Evolutionary conservation across 2,888 invertebrate genomes (phyloP).

Genomic region (Drosophila prolongata): DNA sequence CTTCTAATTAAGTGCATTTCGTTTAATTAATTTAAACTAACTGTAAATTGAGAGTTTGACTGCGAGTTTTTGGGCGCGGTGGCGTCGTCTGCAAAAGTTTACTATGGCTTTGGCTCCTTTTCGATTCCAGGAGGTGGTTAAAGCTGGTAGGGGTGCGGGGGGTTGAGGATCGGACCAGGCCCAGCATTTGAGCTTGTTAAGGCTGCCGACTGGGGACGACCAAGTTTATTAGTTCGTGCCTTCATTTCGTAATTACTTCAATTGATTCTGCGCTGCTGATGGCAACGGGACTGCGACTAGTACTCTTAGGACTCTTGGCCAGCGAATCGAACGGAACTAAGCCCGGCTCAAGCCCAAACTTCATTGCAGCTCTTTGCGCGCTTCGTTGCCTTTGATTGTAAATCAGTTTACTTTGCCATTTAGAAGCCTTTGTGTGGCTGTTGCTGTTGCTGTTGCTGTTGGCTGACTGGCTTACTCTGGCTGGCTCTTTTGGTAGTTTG

Average conservation of each 20-base stretch:
- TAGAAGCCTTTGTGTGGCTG: constrained; percentile 73
- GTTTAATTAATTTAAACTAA: constrained; percentile 83
- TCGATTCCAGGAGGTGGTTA: background rate
- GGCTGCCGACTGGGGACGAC: constrained; percentile 68
- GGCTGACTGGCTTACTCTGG: constrained; percentile 22
- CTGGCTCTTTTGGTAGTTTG: constrained; percentile 40
- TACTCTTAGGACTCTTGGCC: constrained; percentile 28
- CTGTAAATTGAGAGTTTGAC: constrained; percentile 76
- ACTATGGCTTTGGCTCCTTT: background rate
- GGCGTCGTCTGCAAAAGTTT: constrained; percentile 48
- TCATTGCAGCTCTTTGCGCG: constrained; percentile 76
- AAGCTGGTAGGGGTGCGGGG: background rate
- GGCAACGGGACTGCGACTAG: constrained; percentile 50
- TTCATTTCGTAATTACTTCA: constrained; percentile 84
- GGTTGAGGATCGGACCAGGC: background rate
- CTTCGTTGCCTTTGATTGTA: constrained; percentile 80
- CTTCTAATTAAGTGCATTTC: constrained; percentile 82
- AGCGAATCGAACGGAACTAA: constrained; percentile 49
- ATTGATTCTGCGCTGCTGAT: constrained; percentile 83
- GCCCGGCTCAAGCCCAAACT: constrained; percentile 41
- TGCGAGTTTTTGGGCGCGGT: constrained; percentile 68
- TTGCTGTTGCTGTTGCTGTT: constrained; percentile 35
- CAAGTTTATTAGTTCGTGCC: constrained; percentile 84
- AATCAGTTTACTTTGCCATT: constrained; percentile 80
- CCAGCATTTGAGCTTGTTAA: constrained; percentile 66